phyloP scores from a whole-genome alignment of 35 echinoderm and acorn worm genomes.

The Heliocidaris tuberculata region DNA sequence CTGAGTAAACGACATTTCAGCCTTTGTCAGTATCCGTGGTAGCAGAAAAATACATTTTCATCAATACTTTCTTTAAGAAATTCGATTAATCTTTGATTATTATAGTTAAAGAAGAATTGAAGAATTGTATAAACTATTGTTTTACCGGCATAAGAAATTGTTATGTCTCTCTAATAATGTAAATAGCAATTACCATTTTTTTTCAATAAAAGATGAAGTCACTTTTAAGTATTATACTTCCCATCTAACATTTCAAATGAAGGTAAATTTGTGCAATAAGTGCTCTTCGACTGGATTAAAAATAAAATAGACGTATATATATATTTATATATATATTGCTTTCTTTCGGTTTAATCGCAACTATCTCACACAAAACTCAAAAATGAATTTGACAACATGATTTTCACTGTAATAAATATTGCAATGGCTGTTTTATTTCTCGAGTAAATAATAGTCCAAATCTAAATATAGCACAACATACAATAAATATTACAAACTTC shows the following conservation, averaged over 20 bases:
- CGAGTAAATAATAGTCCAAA: no score
- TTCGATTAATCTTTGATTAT: no score
- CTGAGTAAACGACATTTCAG: no score
- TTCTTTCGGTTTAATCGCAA: not conserved
- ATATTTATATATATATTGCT: not conserved
- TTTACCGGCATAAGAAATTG: not conserved
- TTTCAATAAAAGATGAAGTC: not conserved
- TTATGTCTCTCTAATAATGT: not conserved
- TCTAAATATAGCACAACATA: no score
- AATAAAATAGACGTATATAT: not conserved
- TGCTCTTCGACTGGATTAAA: not conserved
- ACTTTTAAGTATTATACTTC: not conserved
- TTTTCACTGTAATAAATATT: not conserved
- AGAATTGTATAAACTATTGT: not conserved
- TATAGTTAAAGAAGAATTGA: no score
- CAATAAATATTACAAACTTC: no score
- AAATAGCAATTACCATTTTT: not conserved
- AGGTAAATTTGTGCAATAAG: not conserved
- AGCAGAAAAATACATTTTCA: no score
- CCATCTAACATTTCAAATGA: not conserved
- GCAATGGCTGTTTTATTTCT: not conserved
- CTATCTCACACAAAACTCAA: not conserved
- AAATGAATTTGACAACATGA: not conserved
- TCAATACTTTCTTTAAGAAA: no score
- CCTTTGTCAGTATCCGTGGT: no score